These are phyloP conservation scores for Cantharis flavilabris DNA, from an alignment of 2,888 invertebrate genomes.

Conservation along the genomic window DNA sequence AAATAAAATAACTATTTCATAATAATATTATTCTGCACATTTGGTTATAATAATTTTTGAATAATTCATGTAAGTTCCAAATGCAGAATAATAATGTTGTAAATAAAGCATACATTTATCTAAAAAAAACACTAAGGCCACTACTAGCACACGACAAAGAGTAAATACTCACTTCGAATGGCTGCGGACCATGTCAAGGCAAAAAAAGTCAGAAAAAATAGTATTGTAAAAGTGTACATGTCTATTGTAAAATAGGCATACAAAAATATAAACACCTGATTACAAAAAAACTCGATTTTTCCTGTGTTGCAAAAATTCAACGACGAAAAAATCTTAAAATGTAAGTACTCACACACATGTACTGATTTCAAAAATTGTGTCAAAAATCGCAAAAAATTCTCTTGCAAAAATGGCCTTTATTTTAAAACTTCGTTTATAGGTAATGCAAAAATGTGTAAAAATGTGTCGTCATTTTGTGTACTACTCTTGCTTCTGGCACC, in stretches of 20 bases:
- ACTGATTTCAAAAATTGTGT: conserved; percentile 58
- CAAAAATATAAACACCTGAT: conserved; percentile 40
- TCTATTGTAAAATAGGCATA: conserved; percentile 37
- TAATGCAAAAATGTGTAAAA: conserved; percentile 38
- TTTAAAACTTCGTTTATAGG: conserved; percentile 30
- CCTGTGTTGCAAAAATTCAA: conserved; percentile 58
- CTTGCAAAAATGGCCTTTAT: conserved; percentile 36
- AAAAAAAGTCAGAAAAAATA: conserved; percentile 67
- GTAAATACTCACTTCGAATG: conserved; percentile 72
- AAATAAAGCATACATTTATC: conserved; percentile 37
- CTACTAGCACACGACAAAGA: conserved; percentile 61
- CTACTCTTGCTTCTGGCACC: conserved; percentile 26
- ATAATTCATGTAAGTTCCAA: not conserved
- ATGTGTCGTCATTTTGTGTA: conserved; percentile 27
- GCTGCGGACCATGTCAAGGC: conserved; percentile 72
- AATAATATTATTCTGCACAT: conserved; percentile 24
- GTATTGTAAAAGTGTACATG: conserved; percentile 54
- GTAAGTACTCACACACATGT: conserved; percentile 69
- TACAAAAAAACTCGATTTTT: conserved; percentile 41
- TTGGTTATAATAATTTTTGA: not conserved
- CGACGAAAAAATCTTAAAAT: conserved; percentile 42
- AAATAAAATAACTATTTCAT: conserved; percentile 18
- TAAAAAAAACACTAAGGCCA: conserved; percentile 28
- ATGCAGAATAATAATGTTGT: conserved; percentile 17
- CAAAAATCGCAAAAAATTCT: conserved; percentile 34